phyloP scores from a whole-genome alignment of 2,888 invertebrate species.

The Odontothrips loti region DNA sequence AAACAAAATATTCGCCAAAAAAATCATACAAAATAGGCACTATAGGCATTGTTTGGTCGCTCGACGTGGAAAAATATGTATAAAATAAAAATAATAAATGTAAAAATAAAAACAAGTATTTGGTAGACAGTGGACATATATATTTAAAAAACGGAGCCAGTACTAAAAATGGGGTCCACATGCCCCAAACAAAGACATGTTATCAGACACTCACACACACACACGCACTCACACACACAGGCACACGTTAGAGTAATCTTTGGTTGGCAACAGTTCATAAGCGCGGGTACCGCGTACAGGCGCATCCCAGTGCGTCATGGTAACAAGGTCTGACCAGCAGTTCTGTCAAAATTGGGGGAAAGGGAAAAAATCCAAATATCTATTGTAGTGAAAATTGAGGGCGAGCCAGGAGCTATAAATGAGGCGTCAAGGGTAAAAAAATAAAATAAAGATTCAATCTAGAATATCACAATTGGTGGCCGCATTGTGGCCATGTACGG shows the following conservation, averaged over 20 bases:
- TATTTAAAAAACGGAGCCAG: background rate
- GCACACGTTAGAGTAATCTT: conserved; percentile 17
- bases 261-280: conserved; percentile 23
- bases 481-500: too few species aligned
- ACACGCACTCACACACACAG: background rate
- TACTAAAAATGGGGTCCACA: background rate
- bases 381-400: too few species aligned
- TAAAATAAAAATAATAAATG: too few species aligned
- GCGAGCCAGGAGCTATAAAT: too few species aligned
- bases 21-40: background rate
- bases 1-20: background rate
- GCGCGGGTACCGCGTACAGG: background rate
- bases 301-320: background rate
- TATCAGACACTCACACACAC: background rate
- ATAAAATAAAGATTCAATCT: too few species aligned
- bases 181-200: background rate
- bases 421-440: too few species aligned
- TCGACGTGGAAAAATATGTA: too few species aligned
- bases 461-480: too few species aligned
- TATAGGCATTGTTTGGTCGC: background rate
- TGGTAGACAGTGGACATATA: conserved; percentile 18
- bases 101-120: background rate
- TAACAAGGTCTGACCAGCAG: conserved; percentile 17
- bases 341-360: background rate
- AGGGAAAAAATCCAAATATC: too few species aligned